phyloP scores from a whole-genome alignment of 2,888 invertebrate species.

The Ptychoptera albimana region DNA sequence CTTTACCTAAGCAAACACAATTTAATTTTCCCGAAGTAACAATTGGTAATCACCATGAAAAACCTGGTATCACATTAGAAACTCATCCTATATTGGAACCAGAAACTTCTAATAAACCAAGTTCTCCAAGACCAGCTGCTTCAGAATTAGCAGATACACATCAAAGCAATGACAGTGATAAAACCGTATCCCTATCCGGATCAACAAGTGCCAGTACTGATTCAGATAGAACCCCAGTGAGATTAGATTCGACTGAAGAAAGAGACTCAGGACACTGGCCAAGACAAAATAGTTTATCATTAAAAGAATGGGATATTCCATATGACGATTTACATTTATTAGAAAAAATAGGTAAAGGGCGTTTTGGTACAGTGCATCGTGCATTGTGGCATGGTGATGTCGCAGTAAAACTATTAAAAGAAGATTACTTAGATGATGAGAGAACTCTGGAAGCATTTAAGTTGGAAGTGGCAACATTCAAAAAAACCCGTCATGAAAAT shows the following conservation, averaged over 20 bases:
- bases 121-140: constrained; percentile 15
- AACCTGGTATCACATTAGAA: constrained; percentile 30
- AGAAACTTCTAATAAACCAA: constrained; percentile 1
- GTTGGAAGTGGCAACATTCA: constrained; percentile 86
- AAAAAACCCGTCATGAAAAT: constrained; percentile 97
- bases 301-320: constrained; percentile 98
- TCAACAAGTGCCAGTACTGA: constrained; percentile 53
- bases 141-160: constrained; percentile 34
- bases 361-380: constrained; percentile 87
- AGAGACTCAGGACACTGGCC: constrained; percentile 57
- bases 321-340: constrained; percentile 79
- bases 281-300: constrained; percentile 69
- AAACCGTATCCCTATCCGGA: constrained; percentile 55
- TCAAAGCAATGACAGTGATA: constrained; percentile 49
- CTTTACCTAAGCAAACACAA: constrained; percentile 18
- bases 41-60: constrained; percentile 11
- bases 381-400: constrained; percentile 98
- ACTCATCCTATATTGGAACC: constrained; percentile 26
- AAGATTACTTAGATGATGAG: constrained; percentile 77
- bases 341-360: constrained; percentile 77
- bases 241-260: constrained; percentile 65
- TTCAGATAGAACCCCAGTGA: constrained; percentile 64
- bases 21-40: constrained; percentile 31
- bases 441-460: constrained; percentile 89
- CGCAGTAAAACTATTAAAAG: constrained; percentile 88